A percentile compares a stretch with the other conserved stretches of the same genome.
Conservation (phyloP, 2,888 invertebrate genomes). For the Trileptium ribeirensis region DNA sequence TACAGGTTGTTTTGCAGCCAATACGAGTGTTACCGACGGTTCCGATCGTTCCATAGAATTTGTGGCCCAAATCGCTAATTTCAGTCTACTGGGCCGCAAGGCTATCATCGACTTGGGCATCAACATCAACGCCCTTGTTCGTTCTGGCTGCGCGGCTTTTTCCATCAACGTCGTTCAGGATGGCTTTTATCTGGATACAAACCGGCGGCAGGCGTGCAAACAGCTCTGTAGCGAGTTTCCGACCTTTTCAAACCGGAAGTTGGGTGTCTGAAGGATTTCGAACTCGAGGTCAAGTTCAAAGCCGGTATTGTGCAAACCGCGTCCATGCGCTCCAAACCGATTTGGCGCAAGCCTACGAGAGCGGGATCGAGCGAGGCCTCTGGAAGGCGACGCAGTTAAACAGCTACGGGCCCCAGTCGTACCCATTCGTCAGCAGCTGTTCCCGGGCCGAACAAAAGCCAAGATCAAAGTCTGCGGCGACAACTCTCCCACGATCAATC, state of each 20-base stretch:
- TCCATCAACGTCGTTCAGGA: background rate
- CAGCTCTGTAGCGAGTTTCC: background rate
- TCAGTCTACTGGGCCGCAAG: background rate
- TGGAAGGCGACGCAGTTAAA: background rate
- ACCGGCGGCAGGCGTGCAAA: background rate
- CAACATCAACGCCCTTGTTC: too few relatives aligned
- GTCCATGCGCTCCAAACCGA: background rate
- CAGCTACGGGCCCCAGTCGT: background rate
- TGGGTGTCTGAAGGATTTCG: background rate
- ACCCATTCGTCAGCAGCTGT: background rate
- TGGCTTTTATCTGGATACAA: background rate
- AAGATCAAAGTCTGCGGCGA: too few relatives aligned
- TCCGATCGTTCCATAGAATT: background rate
- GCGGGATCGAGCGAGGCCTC: background rate
- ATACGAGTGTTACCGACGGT: background rate
- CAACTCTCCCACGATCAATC: conserved; percentile 29
- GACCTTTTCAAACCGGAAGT: background rate
- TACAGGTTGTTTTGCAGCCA: background rate
- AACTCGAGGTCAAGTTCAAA: background rate
- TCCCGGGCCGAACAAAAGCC: background rate
- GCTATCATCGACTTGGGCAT: too few relatives aligned
- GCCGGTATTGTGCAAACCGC: background rate
- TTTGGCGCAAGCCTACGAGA: background rate
- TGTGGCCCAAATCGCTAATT: background rate
- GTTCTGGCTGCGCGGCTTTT: too few relatives aligned